Evolutionary conservation across 2,888 invertebrate genomes (phyloP).

Genomic region (Oligia latruncula): DNA sequence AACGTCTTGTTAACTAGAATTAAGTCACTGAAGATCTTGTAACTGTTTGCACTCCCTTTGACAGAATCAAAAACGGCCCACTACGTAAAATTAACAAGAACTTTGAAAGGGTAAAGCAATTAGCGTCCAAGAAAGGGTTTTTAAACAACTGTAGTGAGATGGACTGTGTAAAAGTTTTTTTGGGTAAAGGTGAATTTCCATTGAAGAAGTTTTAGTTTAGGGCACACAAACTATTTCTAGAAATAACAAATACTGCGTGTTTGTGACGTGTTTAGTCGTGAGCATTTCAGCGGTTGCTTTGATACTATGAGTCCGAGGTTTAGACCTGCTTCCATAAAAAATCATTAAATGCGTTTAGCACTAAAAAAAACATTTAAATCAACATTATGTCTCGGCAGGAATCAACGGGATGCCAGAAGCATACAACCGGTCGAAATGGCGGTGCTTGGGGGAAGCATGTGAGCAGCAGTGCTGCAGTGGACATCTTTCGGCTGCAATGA

Average conservation of each 20-base stretch:
- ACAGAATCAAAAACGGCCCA: constrained; percentile 43
- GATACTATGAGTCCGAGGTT: not conserved
- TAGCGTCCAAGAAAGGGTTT: constrained; percentile 40
- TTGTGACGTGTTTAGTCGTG: not conserved
- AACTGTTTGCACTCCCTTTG: constrained; percentile 47
- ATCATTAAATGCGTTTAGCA: not conserved
- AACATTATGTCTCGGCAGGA: not conserved
- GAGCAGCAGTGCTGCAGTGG: not conserved
- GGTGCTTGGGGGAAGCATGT: not conserved
- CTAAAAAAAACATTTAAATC: not conserved
- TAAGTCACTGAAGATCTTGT: constrained; percentile 51
- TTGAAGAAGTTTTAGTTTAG: not conserved
- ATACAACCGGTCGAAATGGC: not conserved
- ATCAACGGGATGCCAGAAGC: not conserved
- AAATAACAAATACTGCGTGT: not conserved
- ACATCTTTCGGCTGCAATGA: not conserved
- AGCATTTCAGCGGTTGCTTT: not conserved
- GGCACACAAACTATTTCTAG: not conserved
- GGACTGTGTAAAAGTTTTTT: constrained; percentile 17
- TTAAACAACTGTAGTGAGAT: constrained; percentile 29
- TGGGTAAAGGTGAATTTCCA: not conserved
- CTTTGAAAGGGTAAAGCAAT: constrained; percentile 43
- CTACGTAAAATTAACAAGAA: constrained; percentile 48
- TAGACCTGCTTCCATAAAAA: not conserved
- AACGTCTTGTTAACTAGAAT: constrained; percentile 63